Conservation (phyloP, 2,888 invertebrate genomes). For the Harpagoxenus sublaevis region DNA sequence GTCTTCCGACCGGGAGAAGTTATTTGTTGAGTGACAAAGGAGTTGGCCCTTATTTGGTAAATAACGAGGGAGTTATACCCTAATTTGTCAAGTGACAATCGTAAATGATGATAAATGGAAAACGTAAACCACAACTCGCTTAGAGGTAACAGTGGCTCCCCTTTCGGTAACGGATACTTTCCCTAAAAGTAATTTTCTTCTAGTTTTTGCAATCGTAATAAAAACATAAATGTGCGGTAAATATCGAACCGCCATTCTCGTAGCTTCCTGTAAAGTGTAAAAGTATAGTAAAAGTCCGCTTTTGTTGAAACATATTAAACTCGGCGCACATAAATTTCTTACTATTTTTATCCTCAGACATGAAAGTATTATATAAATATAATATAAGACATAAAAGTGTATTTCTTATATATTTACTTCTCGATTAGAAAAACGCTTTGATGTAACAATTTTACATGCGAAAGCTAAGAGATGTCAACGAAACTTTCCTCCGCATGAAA, state of each 20-base stretch:
- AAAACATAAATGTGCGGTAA: constrained; percentile 4
- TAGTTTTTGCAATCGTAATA: background rate
- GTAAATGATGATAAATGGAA: constrained; percentile 23
- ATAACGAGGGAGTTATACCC: background rate
- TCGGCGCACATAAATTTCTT: background rate
- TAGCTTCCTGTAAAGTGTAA: constrained; percentile 5
- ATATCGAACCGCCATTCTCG: background rate
- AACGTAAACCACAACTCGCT: constrained; percentile 2
- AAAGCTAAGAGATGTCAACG: background rate
- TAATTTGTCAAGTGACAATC: background rate
- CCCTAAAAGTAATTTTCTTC: constrained; percentile 20
- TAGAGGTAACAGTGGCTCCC: background rate
- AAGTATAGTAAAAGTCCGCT: background rate
- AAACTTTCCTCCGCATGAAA: background rate
- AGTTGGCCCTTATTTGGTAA: background rate
- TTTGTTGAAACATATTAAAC: background rate
- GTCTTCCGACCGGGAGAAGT: background rate
- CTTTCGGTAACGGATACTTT: background rate
- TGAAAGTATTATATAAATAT: constrained; percentile 3
- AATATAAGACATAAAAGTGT: background rate
- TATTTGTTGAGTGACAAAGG: background rate
- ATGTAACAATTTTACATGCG: background rate
- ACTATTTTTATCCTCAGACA: background rate
- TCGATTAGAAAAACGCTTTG: background rate
- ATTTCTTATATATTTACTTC: background rate